Base-by-base conservation (phyloP, 2,113 vertebrate genomes). In the Larimichthys crocea region DNA sequence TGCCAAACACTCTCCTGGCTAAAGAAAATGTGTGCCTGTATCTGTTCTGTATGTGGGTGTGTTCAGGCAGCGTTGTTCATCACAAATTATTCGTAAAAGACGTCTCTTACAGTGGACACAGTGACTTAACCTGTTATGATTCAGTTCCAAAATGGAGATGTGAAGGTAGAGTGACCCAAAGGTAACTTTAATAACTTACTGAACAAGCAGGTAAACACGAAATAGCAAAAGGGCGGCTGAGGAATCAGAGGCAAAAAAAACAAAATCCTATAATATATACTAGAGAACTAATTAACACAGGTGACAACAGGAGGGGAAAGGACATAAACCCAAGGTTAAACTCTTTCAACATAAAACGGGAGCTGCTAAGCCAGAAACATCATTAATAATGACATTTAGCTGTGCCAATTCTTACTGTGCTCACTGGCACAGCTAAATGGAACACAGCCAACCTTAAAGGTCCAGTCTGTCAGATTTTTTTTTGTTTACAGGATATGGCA, bases 51-150 rank as follows among this genome's bases (percentile, higher is more conserved):
- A 4, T 57, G 55, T 55, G 55, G 61, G 69, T 44, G 70, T 64
- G 44, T 85, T 62, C 31, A 31, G 10, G 44, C 22, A 56, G 60
- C 55, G 69, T 71, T 76, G 44, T 68, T 72, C 42, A 63, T 68
- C 73, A 59, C 22, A 22, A 42, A 63, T 22, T 22, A 46, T 40
- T 64, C 44, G 4, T 20, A 3, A 20, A 5, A 29, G 16, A 61
- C n/a, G 16, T 61, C 31, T 53, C 12, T 8, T 3, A 62, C 3
- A 26, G 42, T 20, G 14, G 3, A 62, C 35, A 55, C 10, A 66
- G 44, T 22, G 53, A 29, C 29, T 31, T 35, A 35, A 35, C 35
- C 35, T 35, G 35, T 35, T 35, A 35, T 35, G 35, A 8, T 8
- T 35, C 1, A 35, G 31, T 35, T 35, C 31, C 31, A 35, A 35